These are phyloP conservation scores for Coecobrya sp. DNA, from an alignment of 2,888 invertebrate genomes.

Conservation along the genomic window DNA sequence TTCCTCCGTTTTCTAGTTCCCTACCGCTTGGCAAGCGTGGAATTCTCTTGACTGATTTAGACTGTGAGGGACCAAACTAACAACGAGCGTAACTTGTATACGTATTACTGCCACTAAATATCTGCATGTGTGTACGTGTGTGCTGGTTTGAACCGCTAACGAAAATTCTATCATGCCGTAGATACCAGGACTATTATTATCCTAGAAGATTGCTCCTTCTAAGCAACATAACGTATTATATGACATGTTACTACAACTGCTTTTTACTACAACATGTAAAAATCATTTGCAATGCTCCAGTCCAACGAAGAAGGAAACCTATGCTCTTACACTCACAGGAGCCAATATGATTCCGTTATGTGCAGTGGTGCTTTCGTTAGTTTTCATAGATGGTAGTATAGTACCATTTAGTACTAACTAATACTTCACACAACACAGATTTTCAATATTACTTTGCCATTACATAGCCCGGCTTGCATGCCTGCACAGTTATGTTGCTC, in stretches of 20 bases:
- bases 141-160: neutral
- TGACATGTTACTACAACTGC: neutral
- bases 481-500: slow-evolving; percentile 28
- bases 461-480: neutral
- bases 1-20: neutral
- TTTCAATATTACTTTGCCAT: slow-evolving; percentile 2
- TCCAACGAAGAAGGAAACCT: neutral
- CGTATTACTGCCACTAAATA: neutral
- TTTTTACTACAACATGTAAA: neutral
- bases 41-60: neutral
- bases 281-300: neutral
- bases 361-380: neutral
- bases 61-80: neutral
- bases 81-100: neutral
- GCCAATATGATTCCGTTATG: neutral
- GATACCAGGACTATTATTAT: neutral
- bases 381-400: neutral
- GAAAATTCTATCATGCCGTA: slow-evolving; percentile 12
- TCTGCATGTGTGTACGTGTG: neutral
- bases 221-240: neutral
- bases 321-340: neutral
- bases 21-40: neutral
- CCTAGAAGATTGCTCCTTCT: neutral
- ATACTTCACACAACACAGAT: slow-evolving; percentile 38
- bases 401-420: neutral